Evolutionary conservation across 1,140 invertebrate genomes (phyloP).

Genomic region (Drosophila bocqueti): DNA sequence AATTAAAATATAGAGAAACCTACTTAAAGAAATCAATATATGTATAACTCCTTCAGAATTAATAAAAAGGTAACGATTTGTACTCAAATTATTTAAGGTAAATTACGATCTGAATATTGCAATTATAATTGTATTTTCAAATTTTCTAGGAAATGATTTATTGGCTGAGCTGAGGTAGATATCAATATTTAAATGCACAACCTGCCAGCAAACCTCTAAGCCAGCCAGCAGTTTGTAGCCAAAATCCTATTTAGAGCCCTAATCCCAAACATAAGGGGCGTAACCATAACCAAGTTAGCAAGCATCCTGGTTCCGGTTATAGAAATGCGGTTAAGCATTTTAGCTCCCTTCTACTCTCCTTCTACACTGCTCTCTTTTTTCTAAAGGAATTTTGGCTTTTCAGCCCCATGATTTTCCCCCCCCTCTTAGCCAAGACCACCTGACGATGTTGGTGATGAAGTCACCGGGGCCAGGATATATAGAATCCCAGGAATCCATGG

Average conservation of each 20-base stretch:
- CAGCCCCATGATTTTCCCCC: conserved; percentile 26
- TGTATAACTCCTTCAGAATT: neutral
- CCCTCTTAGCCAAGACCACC: conserved; percentile 15
- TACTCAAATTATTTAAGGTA: neutral
- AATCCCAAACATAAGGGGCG: conserved; percentile 34
- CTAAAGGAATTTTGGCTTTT: conserved; percentile 69
- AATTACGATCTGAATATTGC: neutral
- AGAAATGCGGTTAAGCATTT: conserved; percentile 72
- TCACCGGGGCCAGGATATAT: conserved; percentile 38
- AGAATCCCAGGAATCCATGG: conserved; percentile 23
- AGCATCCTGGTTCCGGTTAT: conserved; percentile 73
- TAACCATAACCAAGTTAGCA: conserved; percentile 75
- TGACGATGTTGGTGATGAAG: conserved; percentile 41
- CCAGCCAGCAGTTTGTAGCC: conserved; percentile 10
- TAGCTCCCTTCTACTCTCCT: neutral
- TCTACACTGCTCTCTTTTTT: neutral
- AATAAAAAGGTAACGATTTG: accelerated
- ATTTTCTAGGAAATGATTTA: neutral
- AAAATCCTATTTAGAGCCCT: conserved; percentile 19
- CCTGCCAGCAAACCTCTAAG: neutral
- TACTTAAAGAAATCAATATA: neutral
- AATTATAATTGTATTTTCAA: neutral
- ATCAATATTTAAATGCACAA: conserved; percentile 12
- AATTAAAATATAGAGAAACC: neutral
- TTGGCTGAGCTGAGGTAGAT: neutral